Conservation (phyloP, 2,888 invertebrate genomes). For the Drymonia ruficornis region DNA sequence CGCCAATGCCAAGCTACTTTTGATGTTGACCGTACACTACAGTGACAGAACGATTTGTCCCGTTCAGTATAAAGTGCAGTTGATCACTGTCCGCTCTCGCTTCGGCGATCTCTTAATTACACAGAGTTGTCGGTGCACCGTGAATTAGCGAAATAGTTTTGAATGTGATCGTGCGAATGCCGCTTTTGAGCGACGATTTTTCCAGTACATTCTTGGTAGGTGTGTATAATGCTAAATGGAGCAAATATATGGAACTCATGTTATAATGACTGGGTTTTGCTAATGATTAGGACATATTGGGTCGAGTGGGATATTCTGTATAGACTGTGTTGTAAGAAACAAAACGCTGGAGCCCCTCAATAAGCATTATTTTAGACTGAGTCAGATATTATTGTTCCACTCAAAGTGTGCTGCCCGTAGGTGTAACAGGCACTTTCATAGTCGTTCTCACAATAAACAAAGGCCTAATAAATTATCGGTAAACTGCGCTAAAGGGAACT, state of each 20-base stretch:
- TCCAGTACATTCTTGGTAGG: no score
- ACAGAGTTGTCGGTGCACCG: slow-evolving; percentile 25
- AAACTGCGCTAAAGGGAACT: slow-evolving; percentile 54
- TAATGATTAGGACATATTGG: no score
- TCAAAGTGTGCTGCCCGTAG: not conserved
- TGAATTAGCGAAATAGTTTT: slow-evolving; percentile 31
- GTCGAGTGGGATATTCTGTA: no score
- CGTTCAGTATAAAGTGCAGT: slow-evolving; percentile 48
- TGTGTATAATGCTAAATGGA: not conserved
- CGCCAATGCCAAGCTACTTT: no score
- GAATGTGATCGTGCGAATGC: slow-evolving; percentile 7
- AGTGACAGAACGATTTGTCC: slow-evolving; percentile 36
- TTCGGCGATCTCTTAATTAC: slow-evolving; percentile 53
- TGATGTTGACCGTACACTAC: no score
- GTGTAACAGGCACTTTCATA: slow-evolving; percentile 4
- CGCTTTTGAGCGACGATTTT: slow-evolving; percentile 7
- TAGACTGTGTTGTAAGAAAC: no score
- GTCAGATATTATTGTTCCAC: no score
- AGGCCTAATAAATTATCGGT: slow-evolving; percentile 43
- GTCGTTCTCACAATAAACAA: slow-evolving; percentile 27
- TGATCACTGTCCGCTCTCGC: slow-evolving; percentile 49
- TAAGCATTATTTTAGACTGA: no score
- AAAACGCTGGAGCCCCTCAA: no score
- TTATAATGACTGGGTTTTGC: no score
- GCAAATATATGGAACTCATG: not conserved